Evolutionary conservation across 2,113 vertebrate genomes (phyloP).

Genomic region (Gymnarchus niloticus): DNA sequence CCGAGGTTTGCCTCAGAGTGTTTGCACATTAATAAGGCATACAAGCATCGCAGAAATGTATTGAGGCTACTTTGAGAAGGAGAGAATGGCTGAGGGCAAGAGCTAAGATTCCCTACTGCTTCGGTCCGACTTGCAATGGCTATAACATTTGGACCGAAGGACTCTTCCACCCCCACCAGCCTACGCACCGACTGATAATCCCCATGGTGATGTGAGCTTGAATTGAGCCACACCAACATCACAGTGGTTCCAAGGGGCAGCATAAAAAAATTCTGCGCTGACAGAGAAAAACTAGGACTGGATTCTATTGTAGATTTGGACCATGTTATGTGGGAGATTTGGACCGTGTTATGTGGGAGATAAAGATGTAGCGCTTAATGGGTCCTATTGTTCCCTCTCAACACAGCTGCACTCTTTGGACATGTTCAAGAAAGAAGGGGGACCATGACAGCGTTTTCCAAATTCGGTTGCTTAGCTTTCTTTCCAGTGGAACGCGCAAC

Average conservation of each 20-base stretch:
- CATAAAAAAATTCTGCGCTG: background rate
- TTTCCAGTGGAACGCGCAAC: background rate
- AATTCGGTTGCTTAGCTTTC: background rate
- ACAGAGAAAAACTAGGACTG: background rate
- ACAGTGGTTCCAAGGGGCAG: background rate
- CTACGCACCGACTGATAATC: slow-evolving; percentile 14
- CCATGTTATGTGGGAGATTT: background rate
- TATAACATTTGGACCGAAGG: slow-evolving; percentile 28
- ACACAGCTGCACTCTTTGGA: background rate
- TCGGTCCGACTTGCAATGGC: slow-evolving; percentile 20
- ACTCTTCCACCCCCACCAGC: slow-evolving; percentile 18
- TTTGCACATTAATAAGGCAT: slow-evolving; percentile 58
- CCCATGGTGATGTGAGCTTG: background rate
- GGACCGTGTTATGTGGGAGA: background rate
- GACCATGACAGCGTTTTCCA: background rate
- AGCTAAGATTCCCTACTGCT: slow-evolving; percentile 11
- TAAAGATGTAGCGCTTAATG: background rate
- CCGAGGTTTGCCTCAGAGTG: slow-evolving; percentile 53
- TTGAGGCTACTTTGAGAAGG: slow-evolving; percentile 18
- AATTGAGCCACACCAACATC: background rate
- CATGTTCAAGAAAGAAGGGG: background rate
- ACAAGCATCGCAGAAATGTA: slow-evolving; percentile 44
- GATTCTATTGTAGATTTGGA: background rate
- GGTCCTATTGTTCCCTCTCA: background rate
- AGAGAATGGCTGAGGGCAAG: background rate